Evolutionary conservation across 2,888 invertebrate species (phyloP), one percentile per base, ranked within the genome.

Genomic region (Therioaphis trifolii): DNA sequence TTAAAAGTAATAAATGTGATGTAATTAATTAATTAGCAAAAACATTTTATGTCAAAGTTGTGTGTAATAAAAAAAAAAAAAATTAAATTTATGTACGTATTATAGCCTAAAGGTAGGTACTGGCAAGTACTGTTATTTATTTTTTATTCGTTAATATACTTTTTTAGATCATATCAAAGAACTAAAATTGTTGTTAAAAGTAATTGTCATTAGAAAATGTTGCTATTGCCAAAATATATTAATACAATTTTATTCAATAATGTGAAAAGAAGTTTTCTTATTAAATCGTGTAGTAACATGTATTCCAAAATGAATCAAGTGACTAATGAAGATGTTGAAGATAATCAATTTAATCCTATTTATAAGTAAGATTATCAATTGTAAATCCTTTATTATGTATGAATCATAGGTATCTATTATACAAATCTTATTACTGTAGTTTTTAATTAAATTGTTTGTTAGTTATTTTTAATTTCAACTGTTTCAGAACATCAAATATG

Each of bases 401-500:
- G 9, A 55, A 24, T 74, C 18, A 2, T 21, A 24, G 21, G 15
- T 7, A 49, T 49, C 18, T 0, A 18, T 49, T 18, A 49, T 49
- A 49, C 18, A 1, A 15, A 14, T 49, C 4, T 3, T 18, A 49
- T 18, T 0, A 49, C 15, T 49, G 4, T 2, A 18, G 49, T 1
- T 0, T 1, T 4, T 49, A 18, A 49, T 4, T 14, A 43, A 43
- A 43, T 43, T 11, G 11, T 9, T 9, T 35, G 21, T 15, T 7
- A 21, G 0, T 74, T 18, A 35, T 35, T 74, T 74, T 74, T 69
- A 24, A 21, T 43, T 21, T 68, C 43, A 11, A 49, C 29, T 9
- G 14, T 80, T 80, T 61, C 61, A 80, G 80, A 80, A 49, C 35
- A 49, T 5, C 80, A 35, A 11, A 63, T 18, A 72, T 80, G 72